A percentile compares a stretch with the other conserved stretches of the same genome.
phyloP scores from a whole-genome alignment of 1,140 invertebrate species.

The Zeugodacus cucurbitae region DNA sequence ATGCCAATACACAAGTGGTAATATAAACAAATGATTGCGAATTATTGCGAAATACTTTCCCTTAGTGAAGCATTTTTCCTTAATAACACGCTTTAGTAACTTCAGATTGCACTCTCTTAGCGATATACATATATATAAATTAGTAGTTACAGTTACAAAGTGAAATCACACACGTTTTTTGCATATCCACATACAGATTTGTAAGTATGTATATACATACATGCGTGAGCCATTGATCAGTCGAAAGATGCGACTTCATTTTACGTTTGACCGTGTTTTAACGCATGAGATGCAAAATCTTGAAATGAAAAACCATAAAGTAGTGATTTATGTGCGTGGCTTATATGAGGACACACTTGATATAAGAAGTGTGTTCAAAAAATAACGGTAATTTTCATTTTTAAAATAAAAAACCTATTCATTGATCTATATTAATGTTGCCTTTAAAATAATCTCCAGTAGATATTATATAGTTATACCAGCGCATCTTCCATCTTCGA shows the following conservation, averaged over 20 bases:
- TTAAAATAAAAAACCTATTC: too few relatives aligned
- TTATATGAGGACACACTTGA: too few relatives aligned
- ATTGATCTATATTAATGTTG: too few relatives aligned
- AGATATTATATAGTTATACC: too few relatives aligned
- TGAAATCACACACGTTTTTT: not conserved
- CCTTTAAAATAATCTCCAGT: too few relatives aligned
- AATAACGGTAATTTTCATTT: too few relatives aligned
- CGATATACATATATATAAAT: not conserved
- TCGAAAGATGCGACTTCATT: not conserved
- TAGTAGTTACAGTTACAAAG: not conserved
- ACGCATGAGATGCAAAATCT: not conserved
- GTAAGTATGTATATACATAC: not conserved
- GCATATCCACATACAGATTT: not conserved
- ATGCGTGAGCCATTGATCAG: not conserved
- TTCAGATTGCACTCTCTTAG: not conserved
- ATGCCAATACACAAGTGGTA: not conserved
- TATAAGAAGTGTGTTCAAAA: too few relatives aligned
- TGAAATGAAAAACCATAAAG: not conserved
- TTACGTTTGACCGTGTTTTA: not conserved
- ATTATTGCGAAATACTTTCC: not conserved
- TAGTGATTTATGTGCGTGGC: too few relatives aligned
- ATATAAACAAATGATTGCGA: not conserved
- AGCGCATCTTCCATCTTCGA: too few relatives aligned
- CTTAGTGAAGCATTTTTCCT: not conserved
- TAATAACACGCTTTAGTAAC: not conserved